A percentile compares a stretch with the other conserved stretches of the same genome.
Evolutionary conservation across 2,888 invertebrate genomes (phyloP).

Genomic region (Andrena marginata): DNA sequence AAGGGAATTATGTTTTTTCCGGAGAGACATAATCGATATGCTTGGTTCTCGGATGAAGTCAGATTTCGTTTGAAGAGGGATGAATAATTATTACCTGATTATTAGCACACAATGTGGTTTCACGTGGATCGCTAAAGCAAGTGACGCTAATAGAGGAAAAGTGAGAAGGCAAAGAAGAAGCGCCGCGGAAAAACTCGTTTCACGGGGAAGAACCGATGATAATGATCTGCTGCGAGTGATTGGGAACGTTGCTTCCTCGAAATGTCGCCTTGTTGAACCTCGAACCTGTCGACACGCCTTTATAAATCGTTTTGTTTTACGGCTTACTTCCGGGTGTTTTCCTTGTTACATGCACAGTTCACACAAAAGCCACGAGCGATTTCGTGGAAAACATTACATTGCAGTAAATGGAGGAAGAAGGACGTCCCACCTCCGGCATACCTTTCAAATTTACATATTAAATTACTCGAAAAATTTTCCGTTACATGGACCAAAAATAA

Average conservation of each 20-base stretch:
- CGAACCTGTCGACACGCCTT: neutral
- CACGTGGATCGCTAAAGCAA: neutral
- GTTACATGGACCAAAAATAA: no score
- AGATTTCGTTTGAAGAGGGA: no score
- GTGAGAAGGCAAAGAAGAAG: conserved; percentile 6
- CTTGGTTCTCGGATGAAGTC: no score
- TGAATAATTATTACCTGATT: no score
- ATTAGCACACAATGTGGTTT: neutral
- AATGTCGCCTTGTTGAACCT: conserved; percentile 5
- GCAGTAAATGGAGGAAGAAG: no score
- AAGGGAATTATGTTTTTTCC: no score
- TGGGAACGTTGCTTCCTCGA: neutral
- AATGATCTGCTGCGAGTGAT: neutral
- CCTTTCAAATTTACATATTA: no score
- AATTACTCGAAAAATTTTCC: no score
- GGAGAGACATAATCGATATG: no score
- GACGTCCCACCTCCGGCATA: no score
- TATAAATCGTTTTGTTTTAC: neutral
- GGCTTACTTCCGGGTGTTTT: neutral
- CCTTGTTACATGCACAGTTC: no score
- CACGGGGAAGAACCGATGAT: neutral
- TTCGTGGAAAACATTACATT: no score
- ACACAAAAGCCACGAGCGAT: neutral
- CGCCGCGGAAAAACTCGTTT: conserved; percentile 13
- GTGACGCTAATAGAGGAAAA: neutral